Conservation (phyloP, 2,797 vertebrate species). For the Channallabes apus region DNA sequence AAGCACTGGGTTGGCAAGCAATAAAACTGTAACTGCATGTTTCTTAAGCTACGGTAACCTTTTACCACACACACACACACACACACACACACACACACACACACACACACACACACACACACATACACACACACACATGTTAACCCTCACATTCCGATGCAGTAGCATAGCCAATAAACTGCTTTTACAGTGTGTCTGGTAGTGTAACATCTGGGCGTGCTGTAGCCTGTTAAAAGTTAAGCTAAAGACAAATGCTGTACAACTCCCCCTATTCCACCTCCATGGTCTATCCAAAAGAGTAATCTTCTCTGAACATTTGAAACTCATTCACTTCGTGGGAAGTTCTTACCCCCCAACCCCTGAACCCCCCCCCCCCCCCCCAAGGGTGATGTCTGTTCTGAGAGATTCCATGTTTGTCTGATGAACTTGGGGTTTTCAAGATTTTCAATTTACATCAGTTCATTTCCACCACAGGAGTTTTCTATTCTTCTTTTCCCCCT, state of each 20-base stretch:
- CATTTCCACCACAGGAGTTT: conserved; percentile 31
- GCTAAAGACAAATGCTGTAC: conserved; percentile 21
- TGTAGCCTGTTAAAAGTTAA: conserved; percentile 38
- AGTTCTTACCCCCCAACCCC: not conserved
- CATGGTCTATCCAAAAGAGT: conserved; percentile 23
- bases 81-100: conserved; percentile 29
- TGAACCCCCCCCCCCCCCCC: not conserved
- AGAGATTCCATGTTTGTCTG: conserved; percentile 22
- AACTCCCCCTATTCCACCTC: conserved; percentile 1
- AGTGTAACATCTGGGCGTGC: conserved; percentile 36
- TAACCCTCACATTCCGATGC: conserved; percentile 38
- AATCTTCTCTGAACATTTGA: conserved; percentile 34
- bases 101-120: conserved; percentile 29
- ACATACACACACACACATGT: not conserved
- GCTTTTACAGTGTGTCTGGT: conserved; percentile 38
- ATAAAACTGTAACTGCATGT: conserved; percentile 25
- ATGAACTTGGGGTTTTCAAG: conserved; percentile 24
- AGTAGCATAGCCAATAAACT: conserved; percentile 23
- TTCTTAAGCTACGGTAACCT: conserved; percentile 11
- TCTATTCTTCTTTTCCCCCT: conserved; percentile 26
- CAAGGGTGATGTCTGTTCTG: conserved; percentile 22
- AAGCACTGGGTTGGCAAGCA: conserved; percentile 2
- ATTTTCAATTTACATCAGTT: conserved; percentile 41
- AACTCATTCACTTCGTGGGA: conserved; percentile 19
- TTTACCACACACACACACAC: conserved; percentile 11